Conservation (phyloP, 1,140 invertebrate species). For the Hesperophylax magnus region DNA sequence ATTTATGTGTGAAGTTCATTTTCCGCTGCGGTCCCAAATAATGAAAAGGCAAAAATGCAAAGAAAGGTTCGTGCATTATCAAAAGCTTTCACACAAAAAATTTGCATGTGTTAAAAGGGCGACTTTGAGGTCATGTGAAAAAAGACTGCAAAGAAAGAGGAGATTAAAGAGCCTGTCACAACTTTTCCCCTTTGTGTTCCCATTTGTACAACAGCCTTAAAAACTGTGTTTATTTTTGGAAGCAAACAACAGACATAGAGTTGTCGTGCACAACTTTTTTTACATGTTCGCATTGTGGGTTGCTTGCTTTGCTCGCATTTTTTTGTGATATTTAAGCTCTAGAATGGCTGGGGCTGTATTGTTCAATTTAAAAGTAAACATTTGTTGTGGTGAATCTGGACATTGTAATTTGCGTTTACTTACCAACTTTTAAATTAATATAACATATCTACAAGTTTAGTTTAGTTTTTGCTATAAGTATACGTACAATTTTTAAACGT, state of each 20-base stretch:
- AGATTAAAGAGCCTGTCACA: conserved; percentile 8
- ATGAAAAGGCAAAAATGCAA: not conserved
- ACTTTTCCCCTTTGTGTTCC: not conserved
- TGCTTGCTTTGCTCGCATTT: not conserved
- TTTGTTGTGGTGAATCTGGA: not conserved
- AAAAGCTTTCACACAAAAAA: not conserved
- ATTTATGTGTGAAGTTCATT: not conserved
- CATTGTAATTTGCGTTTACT: no score
- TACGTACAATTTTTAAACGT: no score
- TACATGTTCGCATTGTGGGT: no score
- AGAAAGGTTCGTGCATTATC: not conserved
- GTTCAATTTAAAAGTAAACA: not conserved
- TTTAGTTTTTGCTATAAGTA: no score
- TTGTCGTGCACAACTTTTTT: not conserved
- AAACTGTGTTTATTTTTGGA: not conserved
- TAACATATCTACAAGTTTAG: no score
- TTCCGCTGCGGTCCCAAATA: not conserved
- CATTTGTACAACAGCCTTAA: not conserved
- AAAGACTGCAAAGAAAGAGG: not conserved
- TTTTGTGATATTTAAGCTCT: not conserved
- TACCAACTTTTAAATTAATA: no score
- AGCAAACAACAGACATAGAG: not conserved
- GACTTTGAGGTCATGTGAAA: conserved; percentile 17
- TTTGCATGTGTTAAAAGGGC: not conserved
- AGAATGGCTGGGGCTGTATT: not conserved